Evolutionary conservation across 2,888 invertebrate genomes (phyloP).

Genomic region (Danaus chrysippus): DNA sequence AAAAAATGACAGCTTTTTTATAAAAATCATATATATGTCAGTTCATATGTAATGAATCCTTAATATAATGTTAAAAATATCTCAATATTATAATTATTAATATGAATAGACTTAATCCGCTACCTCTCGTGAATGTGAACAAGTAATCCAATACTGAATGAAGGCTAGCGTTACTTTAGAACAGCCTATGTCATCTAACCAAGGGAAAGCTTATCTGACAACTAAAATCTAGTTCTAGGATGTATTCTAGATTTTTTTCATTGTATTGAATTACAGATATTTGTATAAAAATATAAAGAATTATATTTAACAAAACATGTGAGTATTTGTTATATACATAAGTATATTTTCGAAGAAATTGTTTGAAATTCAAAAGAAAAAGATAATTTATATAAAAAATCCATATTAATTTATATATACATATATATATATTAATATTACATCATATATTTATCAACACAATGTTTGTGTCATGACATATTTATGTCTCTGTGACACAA

Average conservation of each 20-base stretch:
- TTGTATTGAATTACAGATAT: slow-evolving; percentile 12
- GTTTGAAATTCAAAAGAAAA: too few relatives aligned
- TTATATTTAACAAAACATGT: too few relatives aligned
- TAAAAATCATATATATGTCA: too few relatives aligned
- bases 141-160: slow-evolving; percentile 18
- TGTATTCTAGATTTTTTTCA: slow-evolving; percentile 18
- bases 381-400: too few relatives aligned
- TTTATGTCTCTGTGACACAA: background rate
- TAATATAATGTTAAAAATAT: background rate
- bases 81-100: background rate
- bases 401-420: too few relatives aligned
- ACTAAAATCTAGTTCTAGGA: slow-evolving; percentile 21
- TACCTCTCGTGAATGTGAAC: slow-evolving; percentile 6
- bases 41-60: background rate
- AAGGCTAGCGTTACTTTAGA: slow-evolving; percentile 8
- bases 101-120: background rate
- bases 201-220: slow-evolving; percentile 26
- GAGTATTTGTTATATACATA: too few relatives aligned
- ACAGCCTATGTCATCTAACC: slow-evolving; percentile 12
- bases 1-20: too few relatives aligned
- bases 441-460: too few relatives aligned
- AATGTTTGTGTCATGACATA: too few relatives aligned
- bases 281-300: slow-evolving; percentile 4
- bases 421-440: too few relatives aligned
- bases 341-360: too few relatives aligned